phyloP scores from a whole-genome alignment of 2,113 vertebrate species.

The Sclerurus mexicanus region DNA sequence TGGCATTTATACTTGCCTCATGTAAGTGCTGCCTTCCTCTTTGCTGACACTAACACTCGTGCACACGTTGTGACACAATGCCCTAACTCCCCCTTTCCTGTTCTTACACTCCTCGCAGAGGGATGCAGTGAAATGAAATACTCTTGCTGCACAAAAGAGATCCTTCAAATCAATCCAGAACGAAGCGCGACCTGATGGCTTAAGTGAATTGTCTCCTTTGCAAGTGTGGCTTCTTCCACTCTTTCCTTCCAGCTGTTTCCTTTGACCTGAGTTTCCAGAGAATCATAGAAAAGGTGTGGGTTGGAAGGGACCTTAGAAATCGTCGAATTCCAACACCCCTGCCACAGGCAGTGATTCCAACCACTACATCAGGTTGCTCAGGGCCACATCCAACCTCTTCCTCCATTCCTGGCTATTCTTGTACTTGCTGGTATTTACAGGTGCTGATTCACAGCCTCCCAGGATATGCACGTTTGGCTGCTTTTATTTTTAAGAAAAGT shows the following conservation, averaged over 20 bases:
- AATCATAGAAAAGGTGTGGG: not conserved
- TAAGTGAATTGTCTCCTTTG: not conserved
- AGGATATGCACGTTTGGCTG: not conserved
- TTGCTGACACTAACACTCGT: too few relatives aligned
- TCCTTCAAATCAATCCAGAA: not conserved
- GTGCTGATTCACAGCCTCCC: not conserved
- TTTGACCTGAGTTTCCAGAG: not conserved
- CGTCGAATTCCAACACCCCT: not conserved
- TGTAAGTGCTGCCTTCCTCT: not conserved
- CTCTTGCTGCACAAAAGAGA: not conserved
- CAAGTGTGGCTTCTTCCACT: not conserved
- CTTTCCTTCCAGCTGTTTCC: not conserved
- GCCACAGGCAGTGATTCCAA: not conserved
- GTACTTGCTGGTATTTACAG: not conserved
- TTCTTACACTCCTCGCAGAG: not conserved
- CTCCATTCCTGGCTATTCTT: not conserved
- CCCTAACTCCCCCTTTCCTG: not conserved
- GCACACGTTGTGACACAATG: not conserved
- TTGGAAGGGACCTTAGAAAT: not conserved
- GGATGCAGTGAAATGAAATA: not conserved
- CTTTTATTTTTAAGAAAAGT: not conserved
- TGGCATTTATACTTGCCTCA: not conserved
- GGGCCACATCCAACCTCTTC: not conserved
- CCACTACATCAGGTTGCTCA: not conserved
- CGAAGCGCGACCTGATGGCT: not conserved